Base-by-base conservation (phyloP, 2,797 vertebrate genomes). In the Tangara arthus region DNA sequence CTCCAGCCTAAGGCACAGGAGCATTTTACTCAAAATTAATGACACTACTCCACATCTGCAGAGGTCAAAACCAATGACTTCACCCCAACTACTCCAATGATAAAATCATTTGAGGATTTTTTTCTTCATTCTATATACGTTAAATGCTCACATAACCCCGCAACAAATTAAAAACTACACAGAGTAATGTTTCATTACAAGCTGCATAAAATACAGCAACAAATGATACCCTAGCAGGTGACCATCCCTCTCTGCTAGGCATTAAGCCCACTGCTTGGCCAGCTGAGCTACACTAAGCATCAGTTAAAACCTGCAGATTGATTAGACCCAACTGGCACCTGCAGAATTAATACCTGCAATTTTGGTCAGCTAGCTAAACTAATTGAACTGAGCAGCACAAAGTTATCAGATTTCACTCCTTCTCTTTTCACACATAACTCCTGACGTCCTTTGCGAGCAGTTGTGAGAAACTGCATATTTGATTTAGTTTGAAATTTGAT, bases 321-420 rank as follows among this genome's bases (percentile, higher is more conserved):
- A 95, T 93, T 91, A 94, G 83, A 82, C 80, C 52, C 82, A 91
- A 83, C 73, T 86, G 88, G 90, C 93, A 93, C 91, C 95, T 97
- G 95, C 93, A 95, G 82, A 94, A 96, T 96, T 94, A 94, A 91
- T 92, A 94, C 95, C 95, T 94, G 93, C 49, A 70, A 46, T 93
- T 95, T 89, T 87, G 94, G 93, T 70, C 83, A 66, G 86, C 73
- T 49, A 84, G 59, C 85, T 94, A 88, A 96, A 82, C 90, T 95
- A 96, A 96, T 94, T 95, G 94, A 95, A 83, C 79, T 17, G 59
- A 96, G 52, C 69, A 84, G 80, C 68, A 94, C 79, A 66, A 49
- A 93, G 56, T 71, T 69, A 93, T 97, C 80, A 42, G 52, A 72
- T 96, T 96, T 91, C 95, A 89, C 59, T 84, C 85, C 79, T 83